Percentiles rank a stretch among this genome's conserved stretches.
Conservation (phyloP, 2,888 invertebrate genomes). For the Cryptocheilus praepositus region DNA sequence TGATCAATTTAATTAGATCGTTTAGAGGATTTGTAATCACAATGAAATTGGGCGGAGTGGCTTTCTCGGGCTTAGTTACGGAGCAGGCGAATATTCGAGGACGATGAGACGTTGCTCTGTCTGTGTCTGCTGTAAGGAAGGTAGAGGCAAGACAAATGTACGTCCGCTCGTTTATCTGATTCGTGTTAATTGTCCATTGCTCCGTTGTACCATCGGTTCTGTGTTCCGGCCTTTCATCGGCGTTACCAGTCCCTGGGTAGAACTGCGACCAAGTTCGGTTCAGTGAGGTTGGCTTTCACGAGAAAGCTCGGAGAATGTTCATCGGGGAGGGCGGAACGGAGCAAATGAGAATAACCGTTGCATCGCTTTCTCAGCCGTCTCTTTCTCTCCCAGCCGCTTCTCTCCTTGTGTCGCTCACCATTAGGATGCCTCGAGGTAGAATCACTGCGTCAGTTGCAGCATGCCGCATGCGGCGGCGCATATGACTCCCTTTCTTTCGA, state of each 20-base stretch:
- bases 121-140: too few species aligned
- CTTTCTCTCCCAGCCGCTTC: too few species aligned
- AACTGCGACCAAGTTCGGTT: too few species aligned
- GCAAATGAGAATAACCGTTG: constrained; percentile 15
- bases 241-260: background rate
- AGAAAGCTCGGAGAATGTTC: too few species aligned
- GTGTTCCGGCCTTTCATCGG: constrained; percentile 9
- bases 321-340: constrained; percentile 1
- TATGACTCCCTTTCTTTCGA: constrained; percentile 32
- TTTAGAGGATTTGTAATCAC: too few species aligned
- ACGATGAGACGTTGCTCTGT: too few species aligned
- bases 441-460: constrained; percentile 45
- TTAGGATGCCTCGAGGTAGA: constrained; percentile 31
- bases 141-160: too few species aligned
- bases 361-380: background rate
- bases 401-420: constrained; percentile 31
- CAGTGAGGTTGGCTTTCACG: too few species aligned
- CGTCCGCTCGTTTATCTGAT: constrained; percentile 1
- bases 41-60: too few species aligned
- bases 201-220: constrained; percentile 5
- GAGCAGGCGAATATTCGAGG: too few species aligned
- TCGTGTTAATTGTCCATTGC: constrained; percentile 12
- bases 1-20: too few species aligned
- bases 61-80: too few species aligned
- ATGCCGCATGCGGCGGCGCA: constrained; percentile 24